Percentiles rank a stretch among this genome's conserved stretches.
These are phyloP conservation scores for Chrysocyon brachyurus DNA, from an alignment of 2,797 vertebrate species.

Conservation along the genomic window DNA sequence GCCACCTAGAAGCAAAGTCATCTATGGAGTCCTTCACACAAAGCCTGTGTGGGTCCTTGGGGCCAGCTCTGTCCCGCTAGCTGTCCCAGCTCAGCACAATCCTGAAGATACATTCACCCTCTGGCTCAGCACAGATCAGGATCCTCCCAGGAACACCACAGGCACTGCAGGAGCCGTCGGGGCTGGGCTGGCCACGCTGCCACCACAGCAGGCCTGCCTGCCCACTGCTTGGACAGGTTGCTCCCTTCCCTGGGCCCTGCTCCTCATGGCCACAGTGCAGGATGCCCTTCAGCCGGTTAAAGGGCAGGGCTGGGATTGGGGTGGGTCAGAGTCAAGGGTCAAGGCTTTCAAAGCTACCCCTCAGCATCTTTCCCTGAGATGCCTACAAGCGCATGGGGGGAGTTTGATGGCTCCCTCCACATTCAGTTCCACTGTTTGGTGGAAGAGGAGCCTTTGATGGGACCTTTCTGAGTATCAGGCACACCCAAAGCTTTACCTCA, in stretches of 20 bases:
- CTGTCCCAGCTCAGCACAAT: background rate
- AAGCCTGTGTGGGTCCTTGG: background rate
- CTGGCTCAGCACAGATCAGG: background rate
- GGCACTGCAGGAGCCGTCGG: background rate
- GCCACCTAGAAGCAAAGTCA: background rate
- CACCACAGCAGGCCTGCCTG: fast-evolving
- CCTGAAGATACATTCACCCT: background rate
- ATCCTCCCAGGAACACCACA: background rate
- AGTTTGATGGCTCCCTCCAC: fast-evolving
- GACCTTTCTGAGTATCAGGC: background rate
- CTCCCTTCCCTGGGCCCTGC: background rate
- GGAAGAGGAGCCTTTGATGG: fast-evolving
- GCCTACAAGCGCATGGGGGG: fast-evolving
- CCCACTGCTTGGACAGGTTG: too few species aligned
- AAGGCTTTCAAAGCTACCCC: background rate
- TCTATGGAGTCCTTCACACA: fast-evolving
- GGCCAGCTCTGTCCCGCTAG: fast-evolving
- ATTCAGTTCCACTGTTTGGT: fast-evolving
- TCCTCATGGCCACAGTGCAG: fast-evolving
- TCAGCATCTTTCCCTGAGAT: background rate
- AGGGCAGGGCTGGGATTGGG: background rate
- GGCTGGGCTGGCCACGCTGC: background rate
- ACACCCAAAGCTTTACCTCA: fast-evolving
- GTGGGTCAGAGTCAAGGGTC: background rate
- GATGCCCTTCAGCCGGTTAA: fast-evolving